Evolutionary conservation across 2,113 vertebrate genomes (phyloP).

Genomic region (Protobothrops mucrosquamatus): DNA sequence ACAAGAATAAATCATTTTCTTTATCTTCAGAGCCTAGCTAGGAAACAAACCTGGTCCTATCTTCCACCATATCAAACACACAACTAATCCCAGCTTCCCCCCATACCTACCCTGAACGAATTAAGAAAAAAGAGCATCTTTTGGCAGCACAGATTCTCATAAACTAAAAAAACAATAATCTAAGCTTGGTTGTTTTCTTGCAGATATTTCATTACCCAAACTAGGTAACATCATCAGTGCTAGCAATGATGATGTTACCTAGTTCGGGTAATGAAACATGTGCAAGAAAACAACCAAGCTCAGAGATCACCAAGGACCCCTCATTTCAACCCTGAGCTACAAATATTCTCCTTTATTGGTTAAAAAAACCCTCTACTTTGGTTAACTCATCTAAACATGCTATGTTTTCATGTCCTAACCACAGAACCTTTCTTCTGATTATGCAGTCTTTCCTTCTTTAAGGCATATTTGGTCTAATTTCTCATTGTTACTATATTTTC

Average conservation of each 20-base stretch:
- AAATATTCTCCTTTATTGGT: too few relatives aligned
- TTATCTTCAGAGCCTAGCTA: not conserved
- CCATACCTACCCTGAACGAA: not conserved
- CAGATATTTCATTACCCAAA: too few relatives aligned
- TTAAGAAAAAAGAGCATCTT: not conserved
- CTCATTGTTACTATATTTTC: not conserved
- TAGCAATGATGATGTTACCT: too few relatives aligned
- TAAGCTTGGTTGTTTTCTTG: too few relatives aligned
- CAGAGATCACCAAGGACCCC: too few relatives aligned
- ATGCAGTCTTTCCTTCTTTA: not conserved
- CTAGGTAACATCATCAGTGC: too few relatives aligned
- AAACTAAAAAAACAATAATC: not conserved
- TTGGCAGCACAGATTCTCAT: not conserved
- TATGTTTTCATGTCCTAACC: not conserved
- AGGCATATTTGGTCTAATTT: not conserved
- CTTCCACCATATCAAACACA: not conserved
- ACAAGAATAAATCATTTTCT: not conserved
- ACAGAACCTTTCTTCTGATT: not conserved
- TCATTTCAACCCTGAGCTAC: too few relatives aligned
- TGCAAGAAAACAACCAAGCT: too few relatives aligned
- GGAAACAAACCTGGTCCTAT: constrained; percentile 12
- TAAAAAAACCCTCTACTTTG: not conserved
- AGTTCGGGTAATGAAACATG: too few relatives aligned
- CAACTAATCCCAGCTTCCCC: too few relatives aligned
- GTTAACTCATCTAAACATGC: not conserved